Percentiles rank a stretch among this genome's conserved stretches.
Evolutionary conservation across 2,888 invertebrate species (phyloP).

Genomic region (Pseudococcus jackbeardsleyi): DNA sequence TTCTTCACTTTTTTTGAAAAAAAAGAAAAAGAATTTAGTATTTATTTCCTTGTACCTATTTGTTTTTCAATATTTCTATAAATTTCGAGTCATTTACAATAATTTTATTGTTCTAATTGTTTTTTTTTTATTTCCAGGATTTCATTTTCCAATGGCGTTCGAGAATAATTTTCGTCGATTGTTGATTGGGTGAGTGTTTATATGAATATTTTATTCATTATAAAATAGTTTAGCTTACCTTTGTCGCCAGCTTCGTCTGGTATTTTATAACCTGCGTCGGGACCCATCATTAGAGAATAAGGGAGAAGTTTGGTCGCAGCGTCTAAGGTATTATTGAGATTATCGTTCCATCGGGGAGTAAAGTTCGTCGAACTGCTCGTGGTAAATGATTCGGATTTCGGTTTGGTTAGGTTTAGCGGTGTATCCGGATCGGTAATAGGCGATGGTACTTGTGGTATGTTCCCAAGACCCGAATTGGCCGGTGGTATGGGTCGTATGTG

Average conservation of each 20-base stretch:
- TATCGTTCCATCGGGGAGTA: constrained; percentile 67
- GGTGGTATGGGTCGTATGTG: constrained; percentile 71
- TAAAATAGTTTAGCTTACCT: constrained; percentile 68
- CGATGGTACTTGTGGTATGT: constrained; percentile 17
- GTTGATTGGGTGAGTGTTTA: too few relatives aligned
- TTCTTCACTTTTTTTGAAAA: too few relatives aligned
- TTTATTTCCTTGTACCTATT: too few relatives aligned
- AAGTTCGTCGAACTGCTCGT: constrained; percentile 67
- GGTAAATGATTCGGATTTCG: constrained; percentile 72
- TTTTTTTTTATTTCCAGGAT: too few relatives aligned
- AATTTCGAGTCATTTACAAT: too few relatives aligned
- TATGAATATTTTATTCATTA: too few relatives aligned
- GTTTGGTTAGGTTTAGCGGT: constrained; percentile 90
- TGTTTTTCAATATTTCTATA: too few relatives aligned
- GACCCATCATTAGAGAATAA: constrained; percentile 75
- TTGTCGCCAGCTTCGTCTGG: constrained; percentile 80
- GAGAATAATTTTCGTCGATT: too few relatives aligned
- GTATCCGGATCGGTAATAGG: constrained; percentile 80
- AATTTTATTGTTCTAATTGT: too few relatives aligned
- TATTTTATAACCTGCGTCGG: constrained; percentile 75
- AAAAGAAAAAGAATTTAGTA: too few relatives aligned
- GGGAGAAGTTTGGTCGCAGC: constrained; percentile 73
- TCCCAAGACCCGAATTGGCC: not conserved
- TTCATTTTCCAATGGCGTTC: too few relatives aligned
- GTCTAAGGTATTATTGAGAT: constrained; percentile 69